phyloP scores from a whole-genome alignment of 2,113 vertebrate genomes.

The Cochlearius cochlearius region DNA sequence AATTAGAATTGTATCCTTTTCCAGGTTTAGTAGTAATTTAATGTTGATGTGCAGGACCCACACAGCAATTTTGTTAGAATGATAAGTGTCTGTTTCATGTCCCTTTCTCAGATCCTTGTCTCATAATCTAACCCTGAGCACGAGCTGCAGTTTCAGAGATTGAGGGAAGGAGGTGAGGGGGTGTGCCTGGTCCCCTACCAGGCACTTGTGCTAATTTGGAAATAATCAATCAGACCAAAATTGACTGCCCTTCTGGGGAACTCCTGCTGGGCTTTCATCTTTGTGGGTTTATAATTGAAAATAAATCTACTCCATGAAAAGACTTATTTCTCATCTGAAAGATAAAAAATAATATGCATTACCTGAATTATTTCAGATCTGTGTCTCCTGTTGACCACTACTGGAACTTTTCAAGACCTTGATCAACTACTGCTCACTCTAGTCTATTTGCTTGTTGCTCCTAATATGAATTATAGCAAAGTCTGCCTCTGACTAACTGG shows the following conservation, averaged over 20 bases:
- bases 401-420: not conserved
- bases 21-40: not conserved
- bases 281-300: not conserved
- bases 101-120: not conserved
- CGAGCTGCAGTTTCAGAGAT: not conserved
- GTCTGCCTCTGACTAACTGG: not conserved
- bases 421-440: not conserved
- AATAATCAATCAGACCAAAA: not conserved
- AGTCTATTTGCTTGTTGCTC: not conserved
- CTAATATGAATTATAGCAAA: not conserved
- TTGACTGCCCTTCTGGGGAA: not conserved
- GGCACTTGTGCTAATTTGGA: not conserved
- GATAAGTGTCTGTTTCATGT: not conserved
- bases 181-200: not conserved
- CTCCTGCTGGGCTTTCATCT: not conserved
- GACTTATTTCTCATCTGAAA: not conserved
- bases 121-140: not conserved
- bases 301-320: not conserved
- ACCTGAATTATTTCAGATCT: not conserved
- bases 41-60: not conserved
- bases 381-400: not conserved
- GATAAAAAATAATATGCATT: accelerated
- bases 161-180: not conserved
- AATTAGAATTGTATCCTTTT: not conserved
- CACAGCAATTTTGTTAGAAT: not conserved